These are phyloP conservation scores for Lucifuga dentata DNA, from an alignment of 2,113 vertebrate genomes.

Conservation along the genomic window DNA sequence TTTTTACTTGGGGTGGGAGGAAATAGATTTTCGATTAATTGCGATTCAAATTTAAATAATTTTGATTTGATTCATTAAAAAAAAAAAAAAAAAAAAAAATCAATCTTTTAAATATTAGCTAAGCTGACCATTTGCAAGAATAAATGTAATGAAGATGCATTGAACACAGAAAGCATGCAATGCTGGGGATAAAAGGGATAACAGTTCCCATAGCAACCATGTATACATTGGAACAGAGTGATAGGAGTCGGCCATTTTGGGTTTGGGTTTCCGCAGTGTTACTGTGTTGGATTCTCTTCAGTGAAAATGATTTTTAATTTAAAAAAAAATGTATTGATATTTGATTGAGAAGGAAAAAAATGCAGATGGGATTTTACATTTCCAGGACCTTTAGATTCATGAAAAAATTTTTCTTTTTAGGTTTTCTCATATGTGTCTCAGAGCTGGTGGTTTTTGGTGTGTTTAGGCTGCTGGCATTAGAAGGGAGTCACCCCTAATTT, in stretches of 20 bases:
- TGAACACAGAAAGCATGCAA: constrained; percentile 35
- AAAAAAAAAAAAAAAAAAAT: too few relatives aligned
- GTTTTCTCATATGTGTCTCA: neutral
- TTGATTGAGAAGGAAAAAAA: neutral
- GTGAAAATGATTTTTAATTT: neutral
- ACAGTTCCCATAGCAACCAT: constrained; percentile 59
- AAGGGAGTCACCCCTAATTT: constrained; percentile 8
- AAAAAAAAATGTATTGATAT: neutral
- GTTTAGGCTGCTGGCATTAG: neutral
- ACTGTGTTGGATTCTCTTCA: neutral
- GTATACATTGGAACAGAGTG: constrained; percentile 18
- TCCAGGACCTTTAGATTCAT: neutral
- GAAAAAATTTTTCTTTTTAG: neutral
- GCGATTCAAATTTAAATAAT: too few relatives aligned
- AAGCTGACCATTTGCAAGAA: too few relatives aligned
- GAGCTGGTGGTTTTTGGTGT: neutral
- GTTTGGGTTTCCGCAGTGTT: constrained; percentile 33
- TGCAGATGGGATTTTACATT: too few relatives aligned
- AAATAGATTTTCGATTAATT: too few relatives aligned
- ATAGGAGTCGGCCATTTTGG: constrained; percentile 60
- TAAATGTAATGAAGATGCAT: constrained; percentile 46
- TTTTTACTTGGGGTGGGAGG: too few relatives aligned
- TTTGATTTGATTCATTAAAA: too few relatives aligned
- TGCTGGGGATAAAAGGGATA: constrained; percentile 20
- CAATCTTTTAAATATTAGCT: too few relatives aligned